These are phyloP conservation scores for Aphidius ervi DNA, from an alignment of 1,140 invertebrate species.

Conservation along the genomic window DNA sequence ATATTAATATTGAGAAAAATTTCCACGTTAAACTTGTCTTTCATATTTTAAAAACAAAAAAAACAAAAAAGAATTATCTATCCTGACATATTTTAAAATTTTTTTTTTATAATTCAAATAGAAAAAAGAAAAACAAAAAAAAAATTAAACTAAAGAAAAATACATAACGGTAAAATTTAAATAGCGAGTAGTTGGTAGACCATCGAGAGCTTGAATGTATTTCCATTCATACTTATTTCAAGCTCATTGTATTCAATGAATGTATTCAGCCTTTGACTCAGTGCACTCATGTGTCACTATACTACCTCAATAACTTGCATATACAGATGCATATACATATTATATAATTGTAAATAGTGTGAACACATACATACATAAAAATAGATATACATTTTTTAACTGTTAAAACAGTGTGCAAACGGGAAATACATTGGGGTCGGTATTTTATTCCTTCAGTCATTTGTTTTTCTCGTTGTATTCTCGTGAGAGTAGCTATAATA, in stretches of 20 bases:
- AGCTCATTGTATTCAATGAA: constrained; percentile 40
- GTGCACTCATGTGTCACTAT: constrained; percentile 26
- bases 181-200: constrained; percentile 4
- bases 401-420: constrained; percentile 18
- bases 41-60: no score
- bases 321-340: no score
- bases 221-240: constrained; percentile 50
- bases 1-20: no score
- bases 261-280: constrained; percentile 47
- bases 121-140: no score
- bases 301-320: constrained; percentile 5
- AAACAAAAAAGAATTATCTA: no score
- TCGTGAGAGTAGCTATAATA: not conserved
- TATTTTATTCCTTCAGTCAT: constrained; percentile 28
- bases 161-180: not conserved
- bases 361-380: constrained; percentile 18
- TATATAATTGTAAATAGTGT: no score
- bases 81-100: no score
- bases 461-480: constrained; percentile 1
- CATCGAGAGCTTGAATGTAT: constrained; percentile 29
- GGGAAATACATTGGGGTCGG: constrained; percentile 41
- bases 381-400: constrained; percentile 32
- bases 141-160: not conserved
- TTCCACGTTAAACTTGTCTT: no score
- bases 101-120: no score